Evolutionary conservation across 2,888 invertebrate species (phyloP), one percentile per base, ranked within the genome.

Genomic region (Quadriops clusia): DNA sequence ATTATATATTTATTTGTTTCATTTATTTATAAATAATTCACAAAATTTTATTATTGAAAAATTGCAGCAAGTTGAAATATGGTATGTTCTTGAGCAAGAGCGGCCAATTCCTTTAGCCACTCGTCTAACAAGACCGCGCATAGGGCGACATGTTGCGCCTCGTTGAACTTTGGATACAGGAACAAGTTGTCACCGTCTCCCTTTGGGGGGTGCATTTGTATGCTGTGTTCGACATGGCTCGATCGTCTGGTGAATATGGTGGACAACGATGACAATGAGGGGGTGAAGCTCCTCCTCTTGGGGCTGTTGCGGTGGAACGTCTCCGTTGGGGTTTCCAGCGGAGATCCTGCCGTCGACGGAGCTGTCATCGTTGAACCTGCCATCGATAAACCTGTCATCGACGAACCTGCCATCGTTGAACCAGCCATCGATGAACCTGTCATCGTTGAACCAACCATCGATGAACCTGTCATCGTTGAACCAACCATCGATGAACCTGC

Each of bases 101-200:
- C 90, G 0, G 95, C 86, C 36, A 97, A 64, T 63, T 95, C 94
- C 58, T 93, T 91, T 1, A 93, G 68, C 83, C 97, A 93, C 56
- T 97, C 95, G 51, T 93, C 90, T 37, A 95, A 64, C 24, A 97
- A 65, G 4, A 97, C 82, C 2, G 93, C 90, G 50, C 83, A 82
- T 38, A 84, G 64, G 1, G 84, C 79, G 23, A 76, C 65, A 49
- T 76, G 74, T 40, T 74, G 68, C 24, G 69, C 49, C 42, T 60
- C 58, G 18, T 50, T 57, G 38, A 59, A 60, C 41, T 58, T 58
- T 5, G 58, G 57, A 42, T 58, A 56, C 11, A 51, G 42, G 25
- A 49, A 39, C 39, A 45, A 46, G 36, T 48, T 48, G 23, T 47
- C 46, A 10, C 44, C 29, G 31, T 56, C 54, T 35, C 51, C 52